A percentile compares a stretch with the other conserved stretches of the same genome.
phyloP scores from a whole-genome alignment of 1,140 invertebrate species.

The Drosophila tsacasi region DNA sequence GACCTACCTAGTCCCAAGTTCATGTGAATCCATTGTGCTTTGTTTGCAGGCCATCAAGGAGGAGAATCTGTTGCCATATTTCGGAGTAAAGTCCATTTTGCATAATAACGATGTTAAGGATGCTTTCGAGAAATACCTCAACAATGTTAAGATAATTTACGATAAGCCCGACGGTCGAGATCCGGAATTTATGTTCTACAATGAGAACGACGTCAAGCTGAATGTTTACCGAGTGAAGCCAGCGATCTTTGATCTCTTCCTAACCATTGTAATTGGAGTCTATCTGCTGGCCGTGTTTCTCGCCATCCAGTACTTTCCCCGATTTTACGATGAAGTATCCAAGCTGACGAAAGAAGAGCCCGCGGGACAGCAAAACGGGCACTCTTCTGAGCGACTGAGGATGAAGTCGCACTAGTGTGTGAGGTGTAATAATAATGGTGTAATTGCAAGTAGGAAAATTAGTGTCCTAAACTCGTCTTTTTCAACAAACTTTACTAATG shows the following conservation, averaged over 20 bases:
- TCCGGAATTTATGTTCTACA: constrained; percentile 97
- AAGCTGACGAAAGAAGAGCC: constrained; percentile 72
- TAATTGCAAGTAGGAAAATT: constrained; percentile 34
- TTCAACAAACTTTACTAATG: constrained; percentile 35
- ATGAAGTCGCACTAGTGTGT: constrained; percentile 37
- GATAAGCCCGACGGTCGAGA: constrained; percentile 93
- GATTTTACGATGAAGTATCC: constrained; percentile 86
- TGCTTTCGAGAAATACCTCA: constrained; percentile 91
- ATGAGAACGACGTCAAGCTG: constrained; percentile 91
- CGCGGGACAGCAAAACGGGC: constrained; percentile 35
- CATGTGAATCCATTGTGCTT: not conserved
- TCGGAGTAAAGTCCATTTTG: constrained; percentile 71
- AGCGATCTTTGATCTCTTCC: constrained; percentile 97
- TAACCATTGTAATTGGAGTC: constrained; percentile 93
- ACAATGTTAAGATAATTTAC: constrained; percentile 90
- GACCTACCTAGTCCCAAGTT: not conserved
- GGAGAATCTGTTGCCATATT: constrained; percentile 71
- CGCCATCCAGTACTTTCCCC: constrained; percentile 90
- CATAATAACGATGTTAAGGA: constrained; percentile 87
- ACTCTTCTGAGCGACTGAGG: constrained; percentile 43
- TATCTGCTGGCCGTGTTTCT: constrained; percentile 95
- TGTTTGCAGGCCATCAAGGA: constrained; percentile 63
- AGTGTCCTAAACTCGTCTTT: constrained; percentile 30
- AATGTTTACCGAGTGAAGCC: constrained; percentile 98
- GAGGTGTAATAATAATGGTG: constrained; percentile 15